Percentiles rank a stretch among this genome's conserved stretches.
These are phyloP conservation scores for Natrix natrix DNA, from an alignment of 2,797 vertebrate species.

Conservation along the genomic window DNA sequence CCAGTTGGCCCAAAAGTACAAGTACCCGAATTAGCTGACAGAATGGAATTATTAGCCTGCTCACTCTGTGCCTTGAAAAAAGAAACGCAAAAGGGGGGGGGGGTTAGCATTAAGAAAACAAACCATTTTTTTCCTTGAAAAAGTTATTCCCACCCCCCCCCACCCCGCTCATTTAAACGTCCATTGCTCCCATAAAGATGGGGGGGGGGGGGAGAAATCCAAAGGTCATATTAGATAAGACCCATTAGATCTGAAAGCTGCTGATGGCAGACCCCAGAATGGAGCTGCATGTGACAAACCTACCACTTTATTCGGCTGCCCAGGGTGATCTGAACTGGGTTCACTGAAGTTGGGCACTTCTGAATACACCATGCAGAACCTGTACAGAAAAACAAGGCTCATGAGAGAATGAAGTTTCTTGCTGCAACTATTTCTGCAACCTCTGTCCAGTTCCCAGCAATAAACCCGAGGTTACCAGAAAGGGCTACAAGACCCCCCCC, in stretches of 20 bases:
- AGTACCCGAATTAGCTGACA: conserved; percentile 83
- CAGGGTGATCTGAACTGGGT: conserved; percentile 86
- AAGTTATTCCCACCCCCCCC: neutral
- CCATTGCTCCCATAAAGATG: neutral
- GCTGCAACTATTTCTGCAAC: neutral
- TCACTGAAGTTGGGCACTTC: conserved; percentile 99
- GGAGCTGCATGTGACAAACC: conserved; percentile 57
- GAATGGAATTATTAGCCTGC: conserved; percentile 84
- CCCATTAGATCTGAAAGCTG: neutral
- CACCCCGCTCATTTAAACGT: neutral
- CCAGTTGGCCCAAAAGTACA: conserved; percentile 85
- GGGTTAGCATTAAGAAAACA: conserved; percentile 42
- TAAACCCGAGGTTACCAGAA: accelerated
- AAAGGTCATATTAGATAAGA: neutral
- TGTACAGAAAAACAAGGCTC: conserved; percentile 63
- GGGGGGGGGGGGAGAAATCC: neutral
- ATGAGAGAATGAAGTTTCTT: neutral
- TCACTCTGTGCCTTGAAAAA: conserved; percentile 83
- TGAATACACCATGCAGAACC: conserved; percentile 99
- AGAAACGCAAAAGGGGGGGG: conserved; percentile 14
- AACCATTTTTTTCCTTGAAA: neutral
- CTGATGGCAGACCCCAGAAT: conserved; percentile 28
- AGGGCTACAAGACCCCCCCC: neutral
- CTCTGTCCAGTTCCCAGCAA: conserved; percentile 11
- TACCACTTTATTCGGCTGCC: conserved; percentile 88